Evolutionary conservation across 2,888 invertebrate species (phyloP).

Genomic region (Eupithecia abbreviata): DNA sequence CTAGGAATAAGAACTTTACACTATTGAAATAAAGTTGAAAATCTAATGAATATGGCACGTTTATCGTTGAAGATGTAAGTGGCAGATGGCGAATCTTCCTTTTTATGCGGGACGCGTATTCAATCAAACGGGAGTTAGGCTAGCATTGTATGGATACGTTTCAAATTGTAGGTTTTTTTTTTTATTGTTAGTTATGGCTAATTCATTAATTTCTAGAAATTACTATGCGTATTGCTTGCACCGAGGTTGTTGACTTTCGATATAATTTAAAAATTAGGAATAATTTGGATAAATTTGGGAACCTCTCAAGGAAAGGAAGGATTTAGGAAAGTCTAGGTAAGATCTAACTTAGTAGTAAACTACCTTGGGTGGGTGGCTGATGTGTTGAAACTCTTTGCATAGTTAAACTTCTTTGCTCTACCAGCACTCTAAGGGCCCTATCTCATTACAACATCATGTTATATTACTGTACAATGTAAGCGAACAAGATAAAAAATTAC

Average conservation of each 20-base stretch:
- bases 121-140: slow-evolving; percentile 66
- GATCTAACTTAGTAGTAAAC: no score
- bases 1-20: not conserved
- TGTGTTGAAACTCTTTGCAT: no score
- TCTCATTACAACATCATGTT: no score
- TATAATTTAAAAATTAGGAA: not conserved
- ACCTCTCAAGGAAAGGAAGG: no score
- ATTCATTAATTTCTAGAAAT: not conserved
- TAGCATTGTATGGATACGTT: slow-evolving; percentile 55
- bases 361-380: no score
- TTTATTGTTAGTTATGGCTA: not conserved
- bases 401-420: no score
- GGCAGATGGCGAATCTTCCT: slow-evolving; percentile 78
- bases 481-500: no score
- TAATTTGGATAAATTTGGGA: not conserved
- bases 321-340: no score
- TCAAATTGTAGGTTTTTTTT: not conserved
- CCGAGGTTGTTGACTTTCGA: not conserved
- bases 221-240: no score
- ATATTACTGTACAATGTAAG: no score
- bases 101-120: slow-evolving; percentile 76
- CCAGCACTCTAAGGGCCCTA: no score
- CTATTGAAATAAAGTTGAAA: slow-evolving; percentile 11
- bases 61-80: slow-evolving; percentile 43
- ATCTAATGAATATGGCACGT: slow-evolving; percentile 18